phyloP scores from a whole-genome alignment of 2,113 vertebrate genomes.

The Platanista minor region DNA sequence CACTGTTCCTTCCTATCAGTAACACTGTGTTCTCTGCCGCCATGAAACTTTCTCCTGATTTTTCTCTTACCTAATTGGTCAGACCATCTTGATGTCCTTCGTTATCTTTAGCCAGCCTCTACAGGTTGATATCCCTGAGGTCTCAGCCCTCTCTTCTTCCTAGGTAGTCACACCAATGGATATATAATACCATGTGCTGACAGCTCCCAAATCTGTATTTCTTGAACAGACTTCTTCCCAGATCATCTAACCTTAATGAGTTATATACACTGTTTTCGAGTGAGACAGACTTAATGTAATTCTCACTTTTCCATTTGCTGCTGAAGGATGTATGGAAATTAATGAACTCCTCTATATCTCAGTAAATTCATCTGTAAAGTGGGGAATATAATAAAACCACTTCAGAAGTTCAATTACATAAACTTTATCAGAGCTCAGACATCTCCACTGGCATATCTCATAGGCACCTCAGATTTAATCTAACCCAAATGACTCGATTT shows the following conservation, averaged over 20 bases:
- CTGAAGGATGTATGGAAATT: background rate
- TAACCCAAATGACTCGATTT: background rate
- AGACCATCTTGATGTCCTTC: background rate
- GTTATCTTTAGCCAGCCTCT: background rate
- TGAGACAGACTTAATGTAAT: background rate
- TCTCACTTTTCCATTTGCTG: background rate
- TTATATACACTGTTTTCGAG: background rate
- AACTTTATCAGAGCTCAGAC: background rate
- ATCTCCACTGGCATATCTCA: background rate
- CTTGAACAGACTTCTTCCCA: background rate
- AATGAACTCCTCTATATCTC: background rate
- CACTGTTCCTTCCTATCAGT: background rate
- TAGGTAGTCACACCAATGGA: background rate
- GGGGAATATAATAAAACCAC: background rate
- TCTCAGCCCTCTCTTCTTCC: background rate
- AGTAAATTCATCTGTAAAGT: background rate
- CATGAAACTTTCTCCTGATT: background rate
- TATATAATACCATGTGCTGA: background rate
- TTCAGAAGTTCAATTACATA: background rate
- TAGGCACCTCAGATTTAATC: background rate
- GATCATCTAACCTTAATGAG: background rate
- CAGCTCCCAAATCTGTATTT: background rate
- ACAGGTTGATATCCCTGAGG: background rate
- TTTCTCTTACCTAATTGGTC: background rate
- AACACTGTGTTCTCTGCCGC: background rate